Percentiles rank a stretch among this genome's conserved stretches.
These are phyloP conservation scores for Myrmophylax atrothorax DNA, from an alignment of 2,113 vertebrate genomes.

Conservation along the genomic window DNA sequence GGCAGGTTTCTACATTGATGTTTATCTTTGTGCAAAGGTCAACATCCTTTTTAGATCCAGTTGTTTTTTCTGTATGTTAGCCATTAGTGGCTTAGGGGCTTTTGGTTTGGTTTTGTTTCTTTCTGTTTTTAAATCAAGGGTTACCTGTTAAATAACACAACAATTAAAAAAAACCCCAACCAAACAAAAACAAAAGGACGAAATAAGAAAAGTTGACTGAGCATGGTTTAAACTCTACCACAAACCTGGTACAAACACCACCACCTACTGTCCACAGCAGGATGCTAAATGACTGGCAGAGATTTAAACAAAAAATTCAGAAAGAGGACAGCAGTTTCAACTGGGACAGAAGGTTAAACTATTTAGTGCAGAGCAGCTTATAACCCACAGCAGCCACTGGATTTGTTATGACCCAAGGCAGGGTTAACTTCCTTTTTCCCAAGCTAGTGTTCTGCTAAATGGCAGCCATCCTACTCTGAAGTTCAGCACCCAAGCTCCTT, in stretches of 20 bases:
- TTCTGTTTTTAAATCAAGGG: background rate
- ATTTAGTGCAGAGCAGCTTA: background rate
- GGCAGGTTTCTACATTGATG: background rate
- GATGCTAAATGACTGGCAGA: background rate
- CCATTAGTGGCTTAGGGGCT: background rate
- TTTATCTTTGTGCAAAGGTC: background rate
- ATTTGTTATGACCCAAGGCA: background rate
- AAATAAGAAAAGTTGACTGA: background rate
- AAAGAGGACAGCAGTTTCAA: background rate
- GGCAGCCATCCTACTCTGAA: background rate
- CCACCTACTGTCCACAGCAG: conserved; percentile 39
- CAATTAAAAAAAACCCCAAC: background rate
- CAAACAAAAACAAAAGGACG: background rate
- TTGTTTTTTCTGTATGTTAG: background rate
- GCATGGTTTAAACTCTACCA: background rate
- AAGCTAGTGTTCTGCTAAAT: background rate
- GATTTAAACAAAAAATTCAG: background rate
- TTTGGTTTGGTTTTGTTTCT: background rate
- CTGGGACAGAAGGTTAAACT: background rate
- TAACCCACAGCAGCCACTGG: background rate
- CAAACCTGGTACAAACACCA: conserved; percentile 10
- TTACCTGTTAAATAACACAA: background rate
- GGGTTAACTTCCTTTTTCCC: background rate
- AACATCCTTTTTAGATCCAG: conserved; percentile 1
- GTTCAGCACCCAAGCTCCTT: background rate